These are phyloP conservation scores for Agrotis exclamationis DNA, from an alignment of 2,888 invertebrate species.

Conservation along the genomic window DNA sequence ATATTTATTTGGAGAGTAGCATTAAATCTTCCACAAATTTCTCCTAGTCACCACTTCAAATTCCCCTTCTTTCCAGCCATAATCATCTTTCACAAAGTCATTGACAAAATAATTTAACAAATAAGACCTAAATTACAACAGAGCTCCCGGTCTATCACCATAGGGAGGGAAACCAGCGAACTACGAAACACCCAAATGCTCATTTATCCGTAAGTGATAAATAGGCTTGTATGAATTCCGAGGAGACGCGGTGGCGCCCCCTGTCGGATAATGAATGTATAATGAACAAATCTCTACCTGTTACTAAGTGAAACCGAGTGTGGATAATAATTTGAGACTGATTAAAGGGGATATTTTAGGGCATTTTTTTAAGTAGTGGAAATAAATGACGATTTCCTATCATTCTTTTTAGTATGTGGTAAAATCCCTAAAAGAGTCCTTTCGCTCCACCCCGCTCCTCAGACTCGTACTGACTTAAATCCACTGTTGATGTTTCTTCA, in stretches of 20 bases:
- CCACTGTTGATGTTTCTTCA: too few species aligned
- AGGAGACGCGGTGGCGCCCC: conserved; percentile 61
- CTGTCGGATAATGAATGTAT: conserved; percentile 81
- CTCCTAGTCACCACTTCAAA: too few species aligned
- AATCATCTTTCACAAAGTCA: too few species aligned
- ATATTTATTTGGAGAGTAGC: too few species aligned
- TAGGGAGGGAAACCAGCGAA: conserved; percentile 69
- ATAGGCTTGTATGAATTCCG: conserved; percentile 83
- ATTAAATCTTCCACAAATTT: too few species aligned
- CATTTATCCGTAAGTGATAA: conserved; percentile 88
- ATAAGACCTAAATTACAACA: background rate
- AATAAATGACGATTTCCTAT: background rate
- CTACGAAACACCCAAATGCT: conserved; percentile 79
- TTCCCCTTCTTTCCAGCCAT: too few species aligned
- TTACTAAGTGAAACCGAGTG: conserved; percentile 60
- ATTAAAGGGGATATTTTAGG: conserved; percentile 12
- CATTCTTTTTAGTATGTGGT: too few species aligned
- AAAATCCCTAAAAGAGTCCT: too few species aligned
- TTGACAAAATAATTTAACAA: background rate
- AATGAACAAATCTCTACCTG: conserved; percentile 81
- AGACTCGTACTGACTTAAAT: too few species aligned
- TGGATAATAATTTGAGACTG: conserved; percentile 46
- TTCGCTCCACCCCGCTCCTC: too few species aligned
- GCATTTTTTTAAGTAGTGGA: too few species aligned
- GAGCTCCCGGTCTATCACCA: conserved; percentile 57